Percentiles rank a stretch among this genome's conserved stretches.
These are phyloP conservation scores for Proterorhinus semilunaris DNA, from an alignment of 2,113 vertebrate genomes.

Conservation along the genomic window DNA sequence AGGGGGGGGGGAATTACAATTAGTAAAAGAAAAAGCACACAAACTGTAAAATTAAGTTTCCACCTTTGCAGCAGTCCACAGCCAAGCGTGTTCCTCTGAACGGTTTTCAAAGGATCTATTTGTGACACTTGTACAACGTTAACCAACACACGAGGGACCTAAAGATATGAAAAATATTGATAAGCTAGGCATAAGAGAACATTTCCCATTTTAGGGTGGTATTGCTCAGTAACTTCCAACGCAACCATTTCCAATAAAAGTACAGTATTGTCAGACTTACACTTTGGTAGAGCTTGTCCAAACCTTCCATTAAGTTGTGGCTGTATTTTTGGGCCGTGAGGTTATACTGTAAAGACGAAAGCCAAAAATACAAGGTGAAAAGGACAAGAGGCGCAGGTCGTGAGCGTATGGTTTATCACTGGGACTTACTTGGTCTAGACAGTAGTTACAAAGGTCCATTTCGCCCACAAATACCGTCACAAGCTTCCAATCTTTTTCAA, in stretches of 20 bases:
- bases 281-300: constrained; percentile 85
- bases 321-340: constrained; percentile 77
- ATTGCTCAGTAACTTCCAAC: no score
- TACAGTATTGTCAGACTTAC: constrained; percentile 62
- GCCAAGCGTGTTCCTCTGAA: constrained; percentile 65
- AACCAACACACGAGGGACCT: constrained; percentile 86
- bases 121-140: constrained; percentile 84
- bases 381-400: not conserved
- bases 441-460: constrained; percentile 87
- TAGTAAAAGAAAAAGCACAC: not conserved
- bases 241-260: no score
- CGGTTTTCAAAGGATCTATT: constrained; percentile 72
- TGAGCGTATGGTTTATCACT: not conserved
- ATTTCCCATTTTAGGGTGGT: no score
- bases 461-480: constrained; percentile 85
- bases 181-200: not conserved
- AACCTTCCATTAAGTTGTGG: constrained; percentile 74
- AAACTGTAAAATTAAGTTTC: constrained; percentile 16
- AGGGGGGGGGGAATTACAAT: constrained; percentile 15
- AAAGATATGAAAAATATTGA: constrained; percentile 1
- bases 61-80: constrained; percentile 77
- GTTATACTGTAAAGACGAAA: constrained; percentile 67
- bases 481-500: constrained; percentile 90
- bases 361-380: not conserved
- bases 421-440: constrained; percentile 78